Conservation (phyloP, 2,888 invertebrate genomes). For the Melinaea marsaeus region DNA sequence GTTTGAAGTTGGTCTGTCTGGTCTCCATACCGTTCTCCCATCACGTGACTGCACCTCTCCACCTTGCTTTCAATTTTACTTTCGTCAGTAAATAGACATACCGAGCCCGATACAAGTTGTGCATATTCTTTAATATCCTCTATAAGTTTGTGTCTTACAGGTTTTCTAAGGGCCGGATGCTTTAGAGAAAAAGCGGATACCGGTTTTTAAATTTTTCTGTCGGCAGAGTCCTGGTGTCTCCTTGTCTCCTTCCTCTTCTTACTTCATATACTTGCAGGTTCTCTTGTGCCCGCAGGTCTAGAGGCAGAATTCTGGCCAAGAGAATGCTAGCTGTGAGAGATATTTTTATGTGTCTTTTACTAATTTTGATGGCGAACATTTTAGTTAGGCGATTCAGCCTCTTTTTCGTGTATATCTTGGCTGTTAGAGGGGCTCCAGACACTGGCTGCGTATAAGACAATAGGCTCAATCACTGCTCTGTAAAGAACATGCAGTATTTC, state of each 20-base stretch:
- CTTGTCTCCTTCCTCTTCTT: conserved; percentile 14
- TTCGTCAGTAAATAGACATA: conserved; percentile 8
- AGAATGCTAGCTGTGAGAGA: conserved; percentile 6
- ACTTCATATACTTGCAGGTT: conserved; percentile 10
- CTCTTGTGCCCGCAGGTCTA: conserved; percentile 17
- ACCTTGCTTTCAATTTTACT: conserved; percentile 16
- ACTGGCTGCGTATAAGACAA: too few relatives aligned
- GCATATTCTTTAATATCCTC: neutral
- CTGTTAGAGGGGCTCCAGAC: conserved; percentile 6
- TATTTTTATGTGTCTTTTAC: conserved; percentile 14
- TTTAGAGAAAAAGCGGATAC: neutral
- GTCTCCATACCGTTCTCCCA: neutral
- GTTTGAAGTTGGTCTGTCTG: neutral
- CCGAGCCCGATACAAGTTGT: neutral
- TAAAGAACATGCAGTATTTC: too few relatives aligned
- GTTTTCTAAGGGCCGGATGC: conserved; percentile 13
- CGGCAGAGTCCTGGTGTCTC: neutral
- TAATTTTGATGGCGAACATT: conserved; percentile 7
- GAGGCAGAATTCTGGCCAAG: conserved; percentile 10
- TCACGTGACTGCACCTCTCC: conserved; percentile 7
- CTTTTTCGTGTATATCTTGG: neutral
- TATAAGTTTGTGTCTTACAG: neutral
- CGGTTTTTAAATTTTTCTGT: conserved; percentile 11
- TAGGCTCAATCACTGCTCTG: too few relatives aligned
- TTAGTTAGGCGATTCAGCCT: conserved; percentile 7